These are phyloP conservation scores for Phengaris arion DNA, from an alignment of 2,888 invertebrate species.

Conservation along the genomic window DNA sequence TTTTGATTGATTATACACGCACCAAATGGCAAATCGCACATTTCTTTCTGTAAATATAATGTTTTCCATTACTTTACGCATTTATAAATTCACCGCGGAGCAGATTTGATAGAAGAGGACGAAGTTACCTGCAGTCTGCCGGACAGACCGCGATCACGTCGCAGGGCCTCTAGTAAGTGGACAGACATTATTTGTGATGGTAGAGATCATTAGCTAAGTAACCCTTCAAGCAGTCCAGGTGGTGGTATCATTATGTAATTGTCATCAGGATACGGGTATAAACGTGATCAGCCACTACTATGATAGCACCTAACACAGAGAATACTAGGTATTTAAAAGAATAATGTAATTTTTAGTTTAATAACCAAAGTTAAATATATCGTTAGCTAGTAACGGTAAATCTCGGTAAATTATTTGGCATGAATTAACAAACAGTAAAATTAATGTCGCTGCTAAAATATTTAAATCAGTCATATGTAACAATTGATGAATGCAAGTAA, in stretches of 20 bases:
- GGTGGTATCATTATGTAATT: conserved; percentile 1
- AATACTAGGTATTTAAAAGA: conserved; percentile 1
- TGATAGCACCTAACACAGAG: conserved; percentile 19
- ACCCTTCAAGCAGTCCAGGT: neutral
- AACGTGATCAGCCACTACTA: conserved; percentile 23
- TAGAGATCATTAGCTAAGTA: conserved; percentile 7
- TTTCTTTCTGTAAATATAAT: conserved; percentile 43
- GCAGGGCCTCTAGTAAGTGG: conserved; percentile 81
- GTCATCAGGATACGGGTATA: neutral
- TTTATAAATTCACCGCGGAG: conserved; percentile 53
- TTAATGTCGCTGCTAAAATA: neutral
- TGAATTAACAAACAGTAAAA: conserved; percentile 15
- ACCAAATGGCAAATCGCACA: conserved; percentile 46
- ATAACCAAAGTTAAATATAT: neutral
- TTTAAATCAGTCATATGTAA: neutral
- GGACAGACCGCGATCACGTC: conserved; percentile 66
- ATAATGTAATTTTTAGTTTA: neutral
- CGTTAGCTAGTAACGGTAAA: neutral
- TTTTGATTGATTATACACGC: conserved; percentile 45
- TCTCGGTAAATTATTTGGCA: neutral
- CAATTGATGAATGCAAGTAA: conserved; percentile 4
- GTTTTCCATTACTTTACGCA: conserved; percentile 50
- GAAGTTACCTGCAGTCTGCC: conserved; percentile 71
- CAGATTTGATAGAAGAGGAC: conserved; percentile 81
- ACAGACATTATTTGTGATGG: conserved; percentile 20